phyloP scores from a whole-genome alignment of 2,888 invertebrate genomes.

The Drosophila colorata region DNA sequence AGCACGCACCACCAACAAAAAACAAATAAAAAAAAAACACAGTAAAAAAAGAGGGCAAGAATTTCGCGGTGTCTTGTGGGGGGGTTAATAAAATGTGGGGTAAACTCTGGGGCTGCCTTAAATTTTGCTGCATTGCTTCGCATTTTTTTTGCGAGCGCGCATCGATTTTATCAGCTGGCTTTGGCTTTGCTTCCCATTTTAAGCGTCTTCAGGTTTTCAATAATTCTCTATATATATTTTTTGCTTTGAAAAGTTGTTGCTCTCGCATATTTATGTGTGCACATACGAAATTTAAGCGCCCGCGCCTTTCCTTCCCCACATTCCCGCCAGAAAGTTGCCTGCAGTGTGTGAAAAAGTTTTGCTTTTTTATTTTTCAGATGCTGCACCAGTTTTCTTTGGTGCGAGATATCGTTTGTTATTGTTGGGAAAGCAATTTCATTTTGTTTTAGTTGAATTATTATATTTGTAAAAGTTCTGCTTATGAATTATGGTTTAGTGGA shows the following conservation, averaged over 20 bases:
- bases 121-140: constrained; percentile 10
- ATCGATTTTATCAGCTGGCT: constrained; percentile 40
- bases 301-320: not conserved
- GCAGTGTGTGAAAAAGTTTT: constrained; percentile 59
- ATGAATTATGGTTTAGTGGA: constrained; percentile 68
- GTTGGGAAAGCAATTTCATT: constrained; percentile 45
- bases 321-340: constrained; percentile 33
- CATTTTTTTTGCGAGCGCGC: not conserved
- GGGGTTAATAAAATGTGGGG: not conserved
- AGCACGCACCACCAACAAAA: constrained; percentile 34
- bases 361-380: constrained; percentile 45
- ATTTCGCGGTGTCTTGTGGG: constrained; percentile 3
- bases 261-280: too few species aligned
- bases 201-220: not conserved
- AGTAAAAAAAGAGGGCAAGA: not conserved
- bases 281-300: constrained; percentile 46
- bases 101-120: constrained; percentile 3
- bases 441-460: constrained; percentile 77
- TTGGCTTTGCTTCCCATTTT: not conserved
- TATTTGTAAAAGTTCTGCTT: constrained; percentile 77
- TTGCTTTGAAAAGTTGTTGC: not conserved
- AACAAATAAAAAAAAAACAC: not conserved
- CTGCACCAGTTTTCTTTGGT: constrained; percentile 56
- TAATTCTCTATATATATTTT: not conserved
- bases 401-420: constrained; percentile 19